Evolutionary conservation across 1,140 invertebrate genomes (phyloP).

Genomic region (Zaprionus ornatus): DNA sequence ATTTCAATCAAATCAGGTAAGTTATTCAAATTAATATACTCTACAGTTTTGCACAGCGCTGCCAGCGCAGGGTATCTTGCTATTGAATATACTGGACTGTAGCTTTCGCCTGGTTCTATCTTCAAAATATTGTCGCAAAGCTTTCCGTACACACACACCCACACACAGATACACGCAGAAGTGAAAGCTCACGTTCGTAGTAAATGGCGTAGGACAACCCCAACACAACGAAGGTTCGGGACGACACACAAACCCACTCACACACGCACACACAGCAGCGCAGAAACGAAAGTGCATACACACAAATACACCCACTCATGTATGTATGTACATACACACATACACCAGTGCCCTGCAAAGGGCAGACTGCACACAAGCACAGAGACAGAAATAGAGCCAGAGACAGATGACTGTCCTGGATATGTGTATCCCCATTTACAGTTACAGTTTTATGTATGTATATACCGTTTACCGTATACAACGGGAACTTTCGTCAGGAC

Average conservation of each 20-base stretch:
- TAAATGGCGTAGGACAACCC: slow-evolving; percentile 41
- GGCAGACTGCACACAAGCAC: slow-evolving; percentile 6
- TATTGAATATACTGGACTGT: too few species aligned
- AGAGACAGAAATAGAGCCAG: background rate
- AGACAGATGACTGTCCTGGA: background rate
- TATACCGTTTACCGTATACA: background rate
- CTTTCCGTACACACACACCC: slow-evolving; percentile 14
- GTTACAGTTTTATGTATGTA: slow-evolving; percentile 1
- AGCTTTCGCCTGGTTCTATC: slow-evolving; percentile 19
- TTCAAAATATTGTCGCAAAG: slow-evolving; percentile 32
- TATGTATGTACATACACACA: background rate
- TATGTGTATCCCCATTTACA: slow-evolving; percentile 9
- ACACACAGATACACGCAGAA: slow-evolving; percentile 1
- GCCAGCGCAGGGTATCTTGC: too few species aligned
- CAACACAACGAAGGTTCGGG: slow-evolving; percentile 28
- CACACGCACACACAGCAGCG: slow-evolving; percentile 4
- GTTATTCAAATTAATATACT: too few species aligned
- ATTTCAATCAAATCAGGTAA: too few species aligned
- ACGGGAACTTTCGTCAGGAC: background rate
- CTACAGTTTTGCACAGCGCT: too few species aligned
- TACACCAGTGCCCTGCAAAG: slow-evolving; percentile 6
- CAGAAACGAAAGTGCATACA: slow-evolving; percentile 43
- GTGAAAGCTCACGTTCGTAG: slow-evolving; percentile 32
- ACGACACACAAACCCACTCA: background rate
- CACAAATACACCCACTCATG: slow-evolving; percentile 4